Conservation (phyloP, 2,113 vertebrate species). For the Ceratotherium simum region DNA sequence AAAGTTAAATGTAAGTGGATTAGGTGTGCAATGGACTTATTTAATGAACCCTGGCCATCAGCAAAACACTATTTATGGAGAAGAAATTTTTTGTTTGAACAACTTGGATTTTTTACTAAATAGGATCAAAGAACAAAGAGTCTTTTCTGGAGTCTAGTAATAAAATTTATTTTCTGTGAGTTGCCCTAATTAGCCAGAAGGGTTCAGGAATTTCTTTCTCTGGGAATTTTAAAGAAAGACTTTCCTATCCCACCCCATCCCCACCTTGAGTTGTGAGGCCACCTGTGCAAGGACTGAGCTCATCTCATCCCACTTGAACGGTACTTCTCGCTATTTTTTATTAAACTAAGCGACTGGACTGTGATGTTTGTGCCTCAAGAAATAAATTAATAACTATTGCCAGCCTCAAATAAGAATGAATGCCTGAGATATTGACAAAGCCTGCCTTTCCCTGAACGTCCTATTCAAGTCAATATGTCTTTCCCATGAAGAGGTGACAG, state of each 20-base stretch:
- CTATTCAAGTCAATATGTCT: constrained; percentile 75
- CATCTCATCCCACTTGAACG: constrained; percentile 70
- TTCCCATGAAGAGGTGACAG: constrained; percentile 67
- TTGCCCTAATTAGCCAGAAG: constrained; percentile 3
- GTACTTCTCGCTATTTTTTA: constrained; percentile 63
- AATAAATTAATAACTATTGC: constrained; percentile 80
- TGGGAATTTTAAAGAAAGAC: constrained; percentile 40
- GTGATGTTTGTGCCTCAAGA: constrained; percentile 75
- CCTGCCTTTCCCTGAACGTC: constrained; percentile 52
- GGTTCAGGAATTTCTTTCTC: constrained; percentile 33
- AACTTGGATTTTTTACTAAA: constrained; percentile 42
- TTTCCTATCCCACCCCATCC: not conserved
- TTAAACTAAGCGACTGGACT: constrained; percentile 79
- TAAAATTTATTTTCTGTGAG: not conserved
- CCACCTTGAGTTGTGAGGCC: not conserved
- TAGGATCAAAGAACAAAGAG: constrained; percentile 7
- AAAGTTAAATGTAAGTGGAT: not conserved
- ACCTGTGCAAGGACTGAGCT: constrained; percentile 41
- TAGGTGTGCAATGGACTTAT: not conserved
- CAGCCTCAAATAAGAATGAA: constrained; percentile 78
- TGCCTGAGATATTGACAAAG: constrained; percentile 72
- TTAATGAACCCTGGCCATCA: not conserved
- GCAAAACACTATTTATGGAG: not conserved
- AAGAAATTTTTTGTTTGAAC: constrained; percentile 18
- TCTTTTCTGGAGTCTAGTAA: constrained; percentile 13